Conservation (phyloP, 2,888 invertebrate species). For the Hirtodrosophila alboralis region DNA sequence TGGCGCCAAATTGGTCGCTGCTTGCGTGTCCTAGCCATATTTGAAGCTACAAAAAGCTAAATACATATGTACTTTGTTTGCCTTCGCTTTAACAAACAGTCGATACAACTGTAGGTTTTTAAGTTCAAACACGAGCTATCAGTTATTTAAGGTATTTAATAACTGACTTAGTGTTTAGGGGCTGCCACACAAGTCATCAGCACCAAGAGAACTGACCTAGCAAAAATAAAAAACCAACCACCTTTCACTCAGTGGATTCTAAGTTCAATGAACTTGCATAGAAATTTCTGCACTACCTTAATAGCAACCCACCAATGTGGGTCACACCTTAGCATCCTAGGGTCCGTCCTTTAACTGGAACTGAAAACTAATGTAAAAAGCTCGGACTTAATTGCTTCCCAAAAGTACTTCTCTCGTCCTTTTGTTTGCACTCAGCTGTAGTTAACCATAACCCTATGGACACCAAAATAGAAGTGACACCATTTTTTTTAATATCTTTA, state of each 20-base stretch:
- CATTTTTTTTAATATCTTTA: too few species aligned
- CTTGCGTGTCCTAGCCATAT: constrained; percentile 70
- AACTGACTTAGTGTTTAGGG: constrained; percentile 5
- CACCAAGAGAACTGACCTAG: constrained; percentile 52
- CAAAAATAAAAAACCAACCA: constrained; percentile 16
- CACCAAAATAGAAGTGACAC: too few species aligned
- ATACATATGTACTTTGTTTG: constrained; percentile 35
- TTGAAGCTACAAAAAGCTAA: constrained; percentile 37
- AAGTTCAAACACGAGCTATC: constrained; percentile 23
- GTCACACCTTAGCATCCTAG: constrained; percentile 21
- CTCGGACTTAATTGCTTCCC: too few species aligned
- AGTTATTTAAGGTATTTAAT: constrained; percentile 18
- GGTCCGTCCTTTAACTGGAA: too few species aligned
- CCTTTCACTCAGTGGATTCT: background rate
- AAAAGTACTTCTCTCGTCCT: too few species aligned
- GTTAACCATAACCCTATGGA: too few species aligned
- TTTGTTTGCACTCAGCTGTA: too few species aligned
- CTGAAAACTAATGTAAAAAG: too few species aligned
- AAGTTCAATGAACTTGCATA: constrained; percentile 51
- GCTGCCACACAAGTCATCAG: constrained; percentile 40
- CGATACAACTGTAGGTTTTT: constrained; percentile 11
- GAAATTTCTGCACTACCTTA: background rate
- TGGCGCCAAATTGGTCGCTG: constrained; percentile 65
- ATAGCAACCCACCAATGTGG: constrained; percentile 23
- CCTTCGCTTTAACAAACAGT: constrained; percentile 31